Percentiles rank a stretch among this genome's conserved stretches.
Evolutionary conservation across 2,113 vertebrate genomes (phyloP).

Genomic region (Macquaria ambigua): DNA sequence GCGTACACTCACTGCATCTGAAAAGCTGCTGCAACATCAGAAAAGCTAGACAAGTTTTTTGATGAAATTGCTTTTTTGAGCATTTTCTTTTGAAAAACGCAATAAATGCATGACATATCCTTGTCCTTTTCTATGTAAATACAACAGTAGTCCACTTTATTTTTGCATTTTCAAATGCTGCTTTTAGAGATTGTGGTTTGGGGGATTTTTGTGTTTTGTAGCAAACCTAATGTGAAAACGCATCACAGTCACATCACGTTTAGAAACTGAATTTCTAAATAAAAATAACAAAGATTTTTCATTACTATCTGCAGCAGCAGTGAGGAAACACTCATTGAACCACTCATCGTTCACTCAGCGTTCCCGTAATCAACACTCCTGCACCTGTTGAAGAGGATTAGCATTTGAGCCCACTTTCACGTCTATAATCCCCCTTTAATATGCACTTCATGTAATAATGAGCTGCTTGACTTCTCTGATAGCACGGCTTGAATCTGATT

Average conservation of each 20-base stretch:
- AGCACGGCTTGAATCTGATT: slow-evolving; percentile 69
- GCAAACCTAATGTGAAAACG: slow-evolving; percentile 8
- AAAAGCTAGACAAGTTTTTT: neutral
- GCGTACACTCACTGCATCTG: neutral
- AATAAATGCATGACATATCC: neutral
- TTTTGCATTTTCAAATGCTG: neutral
- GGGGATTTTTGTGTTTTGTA: neutral
- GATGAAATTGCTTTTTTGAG: slow-evolving; percentile 7
- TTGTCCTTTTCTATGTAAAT: neutral
- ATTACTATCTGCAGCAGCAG: slow-evolving; percentile 35
- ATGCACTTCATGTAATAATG: slow-evolving; percentile 71
- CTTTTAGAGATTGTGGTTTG: neutral
- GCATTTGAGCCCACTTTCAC: slow-evolving; percentile 60
- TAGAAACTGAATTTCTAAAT: slow-evolving; percentile 3
- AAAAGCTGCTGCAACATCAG: slow-evolving; percentile 18
- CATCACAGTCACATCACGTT: neutral
- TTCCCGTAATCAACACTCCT: slow-evolving; percentile 61
- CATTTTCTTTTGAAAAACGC: slow-evolving; percentile 1
- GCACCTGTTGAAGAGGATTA: slow-evolving; percentile 76
- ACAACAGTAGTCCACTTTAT: neutral
- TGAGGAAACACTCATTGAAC: slow-evolving; percentile 38
- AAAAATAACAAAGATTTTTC: neutral
- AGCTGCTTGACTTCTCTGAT: slow-evolving; percentile 74
- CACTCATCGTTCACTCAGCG: slow-evolving; percentile 34
- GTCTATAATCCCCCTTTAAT: slow-evolving; percentile 72